Evolutionary conservation across 2,888 invertebrate species (phyloP), one percentile per base, ranked within the genome.

Genomic region (Ecdyonurus torrentis): DNA sequence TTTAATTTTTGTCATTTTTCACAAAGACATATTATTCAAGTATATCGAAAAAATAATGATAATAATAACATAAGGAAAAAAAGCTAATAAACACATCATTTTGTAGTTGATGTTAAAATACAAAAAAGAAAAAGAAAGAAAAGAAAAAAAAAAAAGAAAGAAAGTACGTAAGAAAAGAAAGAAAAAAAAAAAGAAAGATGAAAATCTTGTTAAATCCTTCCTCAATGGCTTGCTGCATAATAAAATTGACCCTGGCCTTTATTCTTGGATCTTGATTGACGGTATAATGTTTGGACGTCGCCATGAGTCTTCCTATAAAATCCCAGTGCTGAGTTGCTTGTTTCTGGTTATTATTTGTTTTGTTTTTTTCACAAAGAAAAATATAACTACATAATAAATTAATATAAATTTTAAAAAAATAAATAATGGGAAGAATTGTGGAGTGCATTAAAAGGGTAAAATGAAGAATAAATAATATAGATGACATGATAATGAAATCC

Each of bases 221-320:
- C 71, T 72, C 72, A 72, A 70, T 72, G 71, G 70, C 72, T 59
- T 72, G 72, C 71, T 70, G 67, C 67, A 68, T 65, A 68, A 68
- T 37, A 37, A 37, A 55, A 55, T 70, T 67, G 71, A 73, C 72
- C 69, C 69, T 70, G 72, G 72, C 72, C 69, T 70, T 68, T 66
- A 68, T 71, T 70, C 69, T 71, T 69, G 72, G 72, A 73, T 71
- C 71, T 68, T 69, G 72, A 71, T 65, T 70, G 64, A 63, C 64
- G 59, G 59, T 58, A 15, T 23, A 59, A 23, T 59, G 25, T 24
- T 59, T 18, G 59, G 59, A 59, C 19, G 59, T 23, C 22, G 59
- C 18, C 59, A 24, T 23, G 59, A 59, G 59, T 59, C 59, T 59
- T 59, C 59, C 59, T 55, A 5, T 55, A 55, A 55, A 37, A 15